These are phyloP conservation scores for Pygoscelis adeliae DNA, from an alignment of 2,113 vertebrate species.

Conservation along the genomic window DNA sequence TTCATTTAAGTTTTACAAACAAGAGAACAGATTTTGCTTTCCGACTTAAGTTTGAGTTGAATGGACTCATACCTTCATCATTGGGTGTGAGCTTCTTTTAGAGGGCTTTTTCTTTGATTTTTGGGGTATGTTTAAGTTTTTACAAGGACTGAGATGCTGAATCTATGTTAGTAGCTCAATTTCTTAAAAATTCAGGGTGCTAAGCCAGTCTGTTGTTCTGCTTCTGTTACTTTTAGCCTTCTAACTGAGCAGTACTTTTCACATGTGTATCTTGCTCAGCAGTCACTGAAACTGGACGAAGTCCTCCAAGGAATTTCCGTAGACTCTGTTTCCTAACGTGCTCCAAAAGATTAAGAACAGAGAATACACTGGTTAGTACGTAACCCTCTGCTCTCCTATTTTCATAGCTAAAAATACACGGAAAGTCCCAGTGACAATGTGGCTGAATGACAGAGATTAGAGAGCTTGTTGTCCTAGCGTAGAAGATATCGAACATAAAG, in stretches of 20 bases:
- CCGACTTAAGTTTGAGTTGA: not conserved
- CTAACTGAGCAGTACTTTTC: not conserved
- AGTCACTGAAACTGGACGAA: not conserved
- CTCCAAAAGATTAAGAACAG: not conserved
- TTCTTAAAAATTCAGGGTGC: not conserved
- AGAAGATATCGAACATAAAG: not conserved
- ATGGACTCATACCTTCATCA: not conserved
- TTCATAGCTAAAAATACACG: not conserved
- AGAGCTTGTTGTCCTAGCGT: accelerated
- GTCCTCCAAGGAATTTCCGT: not conserved
- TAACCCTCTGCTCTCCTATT: not conserved
- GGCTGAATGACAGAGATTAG: not conserved
- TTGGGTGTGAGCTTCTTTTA: accelerated
- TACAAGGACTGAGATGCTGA: not conserved
- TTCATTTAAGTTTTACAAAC: not conserved
- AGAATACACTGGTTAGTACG: not conserved
- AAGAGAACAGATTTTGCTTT: not conserved
- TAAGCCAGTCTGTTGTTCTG: not conserved
- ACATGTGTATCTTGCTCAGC: not conserved
- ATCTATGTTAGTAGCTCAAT: not conserved
- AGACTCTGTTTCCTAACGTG: not conserved
- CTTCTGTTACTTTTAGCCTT: not conserved
- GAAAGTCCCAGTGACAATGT: not conserved
- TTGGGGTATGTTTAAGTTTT: not conserved
- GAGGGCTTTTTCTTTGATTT: not conserved